A percentile compares a stretch with the other conserved stretches of the same genome.
These are phyloP conservation scores for Machimus rusticus DNA, from an alignment of 2,888 invertebrate species.

Conservation along the genomic window DNA sequence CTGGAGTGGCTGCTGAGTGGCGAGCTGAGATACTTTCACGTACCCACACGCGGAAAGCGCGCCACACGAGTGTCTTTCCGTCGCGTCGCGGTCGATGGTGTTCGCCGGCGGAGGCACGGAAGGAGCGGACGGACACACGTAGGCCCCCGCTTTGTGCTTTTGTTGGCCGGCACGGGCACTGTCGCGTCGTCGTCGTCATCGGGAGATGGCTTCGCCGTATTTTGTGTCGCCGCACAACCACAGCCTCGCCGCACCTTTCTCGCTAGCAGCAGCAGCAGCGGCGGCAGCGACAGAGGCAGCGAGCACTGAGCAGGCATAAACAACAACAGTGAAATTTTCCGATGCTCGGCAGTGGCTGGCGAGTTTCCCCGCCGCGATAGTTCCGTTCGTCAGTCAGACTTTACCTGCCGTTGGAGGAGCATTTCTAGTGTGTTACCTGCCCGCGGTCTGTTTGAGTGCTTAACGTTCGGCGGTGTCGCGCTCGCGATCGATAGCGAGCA, in stretches of 20 bases:
- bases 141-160: neutral
- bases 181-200: neutral
- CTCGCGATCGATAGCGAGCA: neutral
- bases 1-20: neutral
- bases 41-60: neutral
- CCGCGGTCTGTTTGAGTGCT: neutral
- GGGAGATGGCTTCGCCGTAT: neutral
- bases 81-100: too few species aligned
- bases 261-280: neutral
- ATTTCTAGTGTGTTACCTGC: neutral
- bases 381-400: constrained; percentile 4
- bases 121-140: neutral
- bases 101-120: neutral
- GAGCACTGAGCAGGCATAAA: neutral
- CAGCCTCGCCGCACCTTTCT: neutral
- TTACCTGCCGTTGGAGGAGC: constrained; percentile 13
- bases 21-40: neutral
- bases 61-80: neutral
- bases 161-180: neutral
- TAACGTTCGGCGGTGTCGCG: neutral
- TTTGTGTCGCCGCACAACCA: constrained; percentile 14
- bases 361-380: neutral
- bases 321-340: neutral
- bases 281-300: neutral
- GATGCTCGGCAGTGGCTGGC: neutral